phyloP scores from a whole-genome alignment of 2,797 vertebrate species.

The Lagocephalus sceleratus region DNA sequence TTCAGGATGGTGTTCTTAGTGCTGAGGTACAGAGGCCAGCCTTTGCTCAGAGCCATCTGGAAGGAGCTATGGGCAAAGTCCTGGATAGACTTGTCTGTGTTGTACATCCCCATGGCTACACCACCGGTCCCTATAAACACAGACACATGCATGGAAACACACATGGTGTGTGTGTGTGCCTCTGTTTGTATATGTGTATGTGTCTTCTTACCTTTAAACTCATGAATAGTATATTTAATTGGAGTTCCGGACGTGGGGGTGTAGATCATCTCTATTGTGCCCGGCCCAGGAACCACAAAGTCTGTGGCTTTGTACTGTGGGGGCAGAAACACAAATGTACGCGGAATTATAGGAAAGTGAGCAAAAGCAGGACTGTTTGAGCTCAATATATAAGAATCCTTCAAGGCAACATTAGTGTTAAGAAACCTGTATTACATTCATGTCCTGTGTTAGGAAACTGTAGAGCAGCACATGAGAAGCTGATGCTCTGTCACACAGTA shows the following conservation, averaged over 20 bases:
- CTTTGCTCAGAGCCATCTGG: conserved; percentile 89
- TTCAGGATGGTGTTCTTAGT: conserved; percentile 99
- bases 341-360: neutral
- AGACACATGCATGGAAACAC: neutral
- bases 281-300: conserved; percentile 93
- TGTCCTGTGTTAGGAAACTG: too few relatives aligned
- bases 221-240: conserved; percentile 83
- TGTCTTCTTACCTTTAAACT: conserved; percentile 85
- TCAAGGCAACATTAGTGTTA: too few relatives aligned
- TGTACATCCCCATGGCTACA: conserved; percentile 97
- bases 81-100: conserved; percentile 91
- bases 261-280: conserved; percentile 92
- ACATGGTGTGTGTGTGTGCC: neutral
- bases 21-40: conserved; percentile 93
- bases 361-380: neutral
- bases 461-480: too few relatives aligned
- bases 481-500: too few relatives aligned
- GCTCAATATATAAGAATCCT: neutral
- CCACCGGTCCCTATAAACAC: conserved; percentile 83
- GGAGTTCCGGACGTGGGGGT: conserved; percentile 81
- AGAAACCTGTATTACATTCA: too few relatives aligned
- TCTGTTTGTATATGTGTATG: too few relatives aligned
- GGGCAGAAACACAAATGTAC: neutral
- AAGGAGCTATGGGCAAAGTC: conserved; percentile 99
- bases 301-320: conserved; percentile 95